A percentile compares a stretch with the other conserved stretches of the same genome.
Conservation (phyloP, 2,888 invertebrate genomes). For the Pristionchus japonicus region DNA sequence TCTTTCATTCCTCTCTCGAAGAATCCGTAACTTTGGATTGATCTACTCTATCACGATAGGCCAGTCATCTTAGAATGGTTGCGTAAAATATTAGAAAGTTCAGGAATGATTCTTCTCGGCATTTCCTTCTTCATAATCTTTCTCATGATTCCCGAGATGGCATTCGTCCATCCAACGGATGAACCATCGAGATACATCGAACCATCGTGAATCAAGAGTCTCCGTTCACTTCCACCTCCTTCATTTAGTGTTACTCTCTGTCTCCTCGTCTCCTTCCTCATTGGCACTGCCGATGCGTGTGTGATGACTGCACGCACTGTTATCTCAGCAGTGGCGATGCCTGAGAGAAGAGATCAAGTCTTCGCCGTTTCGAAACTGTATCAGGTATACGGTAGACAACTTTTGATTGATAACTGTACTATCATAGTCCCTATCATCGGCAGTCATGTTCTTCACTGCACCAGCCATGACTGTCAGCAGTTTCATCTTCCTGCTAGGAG, state of each 20-base stretch:
- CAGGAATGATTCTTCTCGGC: neutral
- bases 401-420: neutral
- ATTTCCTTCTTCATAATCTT: neutral
- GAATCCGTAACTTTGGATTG: conserved; percentile 7
- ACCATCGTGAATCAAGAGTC: neutral
- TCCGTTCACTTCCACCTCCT: neutral
- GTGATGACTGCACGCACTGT: conserved; percentile 36
- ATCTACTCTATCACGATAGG: neutral
- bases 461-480: conserved; percentile 21
- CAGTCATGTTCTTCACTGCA: conserved; percentile 28
- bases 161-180: conserved; percentile 5
- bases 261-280: conserved; percentile 16
- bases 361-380: conserved; percentile 29
- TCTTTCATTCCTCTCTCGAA: neutral
- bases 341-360: conserved; percentile 29
- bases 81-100: neutral
- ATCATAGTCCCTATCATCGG: neutral
- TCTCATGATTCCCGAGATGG: conserved; percentile 24
- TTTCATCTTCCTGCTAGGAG: neutral
- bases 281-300: conserved; percentile 21
- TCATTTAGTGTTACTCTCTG: neutral
- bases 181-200: conserved; percentile 22
- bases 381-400: conserved; percentile 18
- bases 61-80: neutral
- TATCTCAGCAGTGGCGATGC: conserved; percentile 8